These are phyloP conservation scores for Podotricha telesiphe DNA, from an alignment of 2,888 invertebrate species.

Conservation along the genomic window DNA sequence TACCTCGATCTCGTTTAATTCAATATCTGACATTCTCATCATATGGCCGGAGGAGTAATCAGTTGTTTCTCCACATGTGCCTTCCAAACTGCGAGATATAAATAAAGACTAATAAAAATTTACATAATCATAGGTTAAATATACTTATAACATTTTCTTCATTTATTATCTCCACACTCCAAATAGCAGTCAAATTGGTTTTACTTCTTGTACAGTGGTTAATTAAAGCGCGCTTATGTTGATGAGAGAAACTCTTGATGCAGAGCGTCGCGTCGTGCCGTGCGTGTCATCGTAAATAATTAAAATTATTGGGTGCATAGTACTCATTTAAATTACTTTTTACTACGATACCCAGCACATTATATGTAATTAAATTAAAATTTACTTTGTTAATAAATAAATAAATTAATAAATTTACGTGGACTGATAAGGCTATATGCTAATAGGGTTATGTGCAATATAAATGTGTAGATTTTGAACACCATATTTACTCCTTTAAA, in stretches of 20 bases:
- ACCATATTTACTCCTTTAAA: too few species aligned
- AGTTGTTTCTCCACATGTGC: too few species aligned
- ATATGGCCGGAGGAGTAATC: too few species aligned
- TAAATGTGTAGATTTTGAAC: too few species aligned
- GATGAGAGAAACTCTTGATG: conserved; percentile 31
- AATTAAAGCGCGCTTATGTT: conserved; percentile 29
- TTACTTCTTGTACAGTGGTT: conserved; percentile 1
- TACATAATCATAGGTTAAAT: neutral
- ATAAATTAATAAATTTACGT: too few species aligned
- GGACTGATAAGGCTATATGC: too few species aligned
- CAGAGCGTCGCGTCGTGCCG: neutral
- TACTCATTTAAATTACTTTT: conserved; percentile 16
- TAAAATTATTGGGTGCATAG: conserved; percentile 13
- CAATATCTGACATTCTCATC: too few species aligned
- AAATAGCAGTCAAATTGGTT: conserved; percentile 10
- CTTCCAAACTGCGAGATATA: too few species aligned
- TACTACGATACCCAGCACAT: too few species aligned
- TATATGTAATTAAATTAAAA: neutral
- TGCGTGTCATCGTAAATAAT: conserved; percentile 31
- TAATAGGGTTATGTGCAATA: too few species aligned
- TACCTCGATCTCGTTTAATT: too few species aligned
- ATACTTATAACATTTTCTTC: neutral
- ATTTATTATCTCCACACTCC: conserved; percentile 20
- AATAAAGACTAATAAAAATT: neutral
- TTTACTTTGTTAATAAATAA: too few species aligned